Evolutionary conservation across 2,888 invertebrate species (phyloP).

Genomic region (Sepiola atlantica): DNA sequence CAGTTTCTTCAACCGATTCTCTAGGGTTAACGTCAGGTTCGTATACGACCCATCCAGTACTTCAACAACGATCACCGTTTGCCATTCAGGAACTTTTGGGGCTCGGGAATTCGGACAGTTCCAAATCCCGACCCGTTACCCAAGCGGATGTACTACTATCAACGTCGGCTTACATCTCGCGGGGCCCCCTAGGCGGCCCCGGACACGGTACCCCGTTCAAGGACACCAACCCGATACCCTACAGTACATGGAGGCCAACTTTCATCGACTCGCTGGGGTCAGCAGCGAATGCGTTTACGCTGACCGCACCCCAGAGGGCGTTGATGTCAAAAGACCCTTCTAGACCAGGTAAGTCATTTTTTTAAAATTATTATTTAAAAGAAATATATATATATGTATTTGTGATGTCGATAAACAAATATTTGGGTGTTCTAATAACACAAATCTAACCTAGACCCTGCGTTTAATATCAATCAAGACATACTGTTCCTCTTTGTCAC

Average conservation of each 20-base stretch:
- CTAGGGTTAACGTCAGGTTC: conserved; percentile 2
- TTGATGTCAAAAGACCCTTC: conserved; percentile 24
- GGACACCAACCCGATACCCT: conserved; percentile 35
- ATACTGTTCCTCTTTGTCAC: too few species aligned
- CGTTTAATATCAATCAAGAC: too few species aligned
- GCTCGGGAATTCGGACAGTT: neutral
- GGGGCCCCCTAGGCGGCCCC: neutral
- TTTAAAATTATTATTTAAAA: neutral
- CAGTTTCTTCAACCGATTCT: conserved; percentile 39
- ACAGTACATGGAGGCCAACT: conserved; percentile 41
- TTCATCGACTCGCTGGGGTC: conserved; percentile 37
- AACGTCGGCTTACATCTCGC: conserved; percentile 36
- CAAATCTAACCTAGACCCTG: neutral
- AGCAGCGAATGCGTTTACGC: conserved; percentile 39
- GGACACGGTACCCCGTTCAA: conserved; percentile 34
- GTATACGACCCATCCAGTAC: neutral
- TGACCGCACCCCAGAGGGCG: conserved; percentile 23
- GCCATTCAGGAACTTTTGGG: conserved; percentile 39
- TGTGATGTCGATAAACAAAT: too few species aligned
- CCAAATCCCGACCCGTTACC: conserved; percentile 38
- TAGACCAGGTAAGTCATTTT: neutral
- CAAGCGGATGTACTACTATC: conserved; percentile 35
- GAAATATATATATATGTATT: too few species aligned
- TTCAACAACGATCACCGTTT: conserved; percentile 34
- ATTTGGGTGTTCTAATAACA: neutral